Evolutionary conservation across 2,888 invertebrate species (phyloP).

Genomic region (Hyppa rectilinea): DNA sequence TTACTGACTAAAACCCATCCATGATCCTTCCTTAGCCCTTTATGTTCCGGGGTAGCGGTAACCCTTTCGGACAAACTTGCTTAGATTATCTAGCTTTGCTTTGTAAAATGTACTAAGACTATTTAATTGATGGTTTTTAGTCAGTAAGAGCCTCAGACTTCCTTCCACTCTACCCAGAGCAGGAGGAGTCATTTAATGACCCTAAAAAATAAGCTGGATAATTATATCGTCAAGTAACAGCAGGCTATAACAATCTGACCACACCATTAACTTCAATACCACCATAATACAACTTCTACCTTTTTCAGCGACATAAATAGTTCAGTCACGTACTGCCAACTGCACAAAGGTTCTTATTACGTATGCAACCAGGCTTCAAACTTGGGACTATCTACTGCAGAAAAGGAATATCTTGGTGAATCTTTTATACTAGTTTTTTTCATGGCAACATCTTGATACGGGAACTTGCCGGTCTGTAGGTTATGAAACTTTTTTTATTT

Average conservation of each 20-base stretch:
- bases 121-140: too few species aligned
- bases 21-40: too few species aligned
- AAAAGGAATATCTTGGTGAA: slow-evolving; percentile 37
- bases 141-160: too few species aligned
- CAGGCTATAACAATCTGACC: background rate
- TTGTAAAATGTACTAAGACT: too few species aligned
- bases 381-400: slow-evolving; percentile 26
- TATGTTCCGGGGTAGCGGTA: too few species aligned
- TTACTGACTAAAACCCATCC: too few species aligned
- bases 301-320: slow-evolving; percentile 17
- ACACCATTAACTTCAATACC: slow-evolving; percentile 21
- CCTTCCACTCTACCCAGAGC: too few species aligned
- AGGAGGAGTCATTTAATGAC: too few species aligned
- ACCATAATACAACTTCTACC: slow-evolving; percentile 1
- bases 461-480: slow-evolving; percentile 1
- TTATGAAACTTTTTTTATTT: slow-evolving; percentile 23
- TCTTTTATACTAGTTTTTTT: slow-evolving; percentile 34
- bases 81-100: too few species aligned
- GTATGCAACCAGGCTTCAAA: slow-evolving; percentile 55
- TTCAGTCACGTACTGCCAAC: slow-evolving; percentile 43
- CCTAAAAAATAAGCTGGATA: too few species aligned
- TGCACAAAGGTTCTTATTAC: slow-evolving; percentile 54
- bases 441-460: slow-evolving; percentile 27
- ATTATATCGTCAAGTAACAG: background rate
- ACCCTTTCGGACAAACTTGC: too few species aligned